These are phyloP conservation scores for Drosophila gunungcola DNA, from an alignment of 1,140 invertebrate genomes.

Conservation along the genomic window DNA sequence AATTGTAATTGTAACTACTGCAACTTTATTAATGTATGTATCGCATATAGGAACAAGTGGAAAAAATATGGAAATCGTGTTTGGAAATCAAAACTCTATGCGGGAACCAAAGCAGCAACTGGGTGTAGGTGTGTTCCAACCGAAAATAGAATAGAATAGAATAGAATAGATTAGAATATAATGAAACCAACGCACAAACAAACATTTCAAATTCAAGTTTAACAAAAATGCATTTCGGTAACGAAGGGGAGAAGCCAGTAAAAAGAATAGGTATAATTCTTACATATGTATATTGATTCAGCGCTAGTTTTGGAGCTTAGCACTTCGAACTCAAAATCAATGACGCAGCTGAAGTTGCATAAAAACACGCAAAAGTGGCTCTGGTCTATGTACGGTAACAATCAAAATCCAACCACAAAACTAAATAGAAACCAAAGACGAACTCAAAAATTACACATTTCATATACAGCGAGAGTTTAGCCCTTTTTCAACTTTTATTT, in stretches of 20 bases:
- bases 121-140: constrained; percentile 58
- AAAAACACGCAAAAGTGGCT: constrained; percentile 65
- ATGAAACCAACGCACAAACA: constrained; percentile 66
- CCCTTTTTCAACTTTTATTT: constrained; percentile 12
- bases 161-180: too few relatives aligned
- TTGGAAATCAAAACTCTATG: constrained; percentile 44
- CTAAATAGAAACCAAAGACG: constrained; percentile 16
- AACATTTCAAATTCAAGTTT: constrained; percentile 59
- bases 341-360: constrained; percentile 80
- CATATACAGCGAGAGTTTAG: constrained; percentile 53
- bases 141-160: constrained; percentile 57
- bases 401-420: constrained; percentile 42
- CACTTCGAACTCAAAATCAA: constrained; percentile 60
- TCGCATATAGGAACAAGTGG: constrained; percentile 55
- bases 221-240: constrained; percentile 55
- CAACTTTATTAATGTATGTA: constrained; percentile 72
- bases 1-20: constrained; percentile 53
- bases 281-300: constrained; percentile 45
- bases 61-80: constrained; percentile 24
- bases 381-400: constrained; percentile 51
- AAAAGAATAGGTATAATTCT: constrained; percentile 23
- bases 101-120: constrained; percentile 66
- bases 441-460: constrained; percentile 34
- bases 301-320: constrained; percentile 59
- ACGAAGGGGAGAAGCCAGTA: constrained; percentile 57